Evolutionary conservation across 1,140 invertebrate species (phyloP).

Genomic region (Temnothorax curvispinosus): DNA sequence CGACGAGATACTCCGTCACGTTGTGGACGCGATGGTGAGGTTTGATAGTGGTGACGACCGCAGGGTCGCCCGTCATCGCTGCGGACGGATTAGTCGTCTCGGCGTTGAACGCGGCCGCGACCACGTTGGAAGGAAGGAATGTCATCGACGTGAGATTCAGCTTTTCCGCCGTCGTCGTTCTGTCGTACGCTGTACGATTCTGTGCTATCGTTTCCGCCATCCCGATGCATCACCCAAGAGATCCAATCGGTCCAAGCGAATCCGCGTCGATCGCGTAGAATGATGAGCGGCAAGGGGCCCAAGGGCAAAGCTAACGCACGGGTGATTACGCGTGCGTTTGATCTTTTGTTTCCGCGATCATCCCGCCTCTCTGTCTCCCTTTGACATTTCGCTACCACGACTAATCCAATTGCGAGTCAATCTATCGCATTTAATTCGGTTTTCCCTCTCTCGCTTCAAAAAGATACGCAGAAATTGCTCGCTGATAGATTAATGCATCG

Average conservation of each 20-base stretch:
- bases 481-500: neutral
- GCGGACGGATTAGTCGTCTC: conserved; percentile 81
- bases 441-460: neutral
- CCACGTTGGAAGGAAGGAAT: conserved; percentile 75
- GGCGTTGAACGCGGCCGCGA: conserved; percentile 80
- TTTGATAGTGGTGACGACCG: conserved; percentile 79
- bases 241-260: neutral
- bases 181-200: neutral
- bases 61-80: conserved; percentile 74
- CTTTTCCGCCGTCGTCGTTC: conserved; percentile 48
- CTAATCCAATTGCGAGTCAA: neutral
- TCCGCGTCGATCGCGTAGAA: neutral
- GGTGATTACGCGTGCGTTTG: neutral
- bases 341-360: neutral
- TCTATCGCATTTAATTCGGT: neutral
- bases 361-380: neutral
- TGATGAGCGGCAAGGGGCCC: no score
- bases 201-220: conserved; percentile 42
- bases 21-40: conserved; percentile 81
- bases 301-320: neutral
- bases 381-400: neutral
- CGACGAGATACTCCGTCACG: conserved; percentile 79
- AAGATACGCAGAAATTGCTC: neutral
- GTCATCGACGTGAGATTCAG: conserved; percentile 74
- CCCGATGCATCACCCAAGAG: conserved; percentile 33